These are phyloP conservation scores for Leucopsar rothschildi DNA, from an alignment of 2,113 vertebrate species.

Conservation along the genomic window DNA sequence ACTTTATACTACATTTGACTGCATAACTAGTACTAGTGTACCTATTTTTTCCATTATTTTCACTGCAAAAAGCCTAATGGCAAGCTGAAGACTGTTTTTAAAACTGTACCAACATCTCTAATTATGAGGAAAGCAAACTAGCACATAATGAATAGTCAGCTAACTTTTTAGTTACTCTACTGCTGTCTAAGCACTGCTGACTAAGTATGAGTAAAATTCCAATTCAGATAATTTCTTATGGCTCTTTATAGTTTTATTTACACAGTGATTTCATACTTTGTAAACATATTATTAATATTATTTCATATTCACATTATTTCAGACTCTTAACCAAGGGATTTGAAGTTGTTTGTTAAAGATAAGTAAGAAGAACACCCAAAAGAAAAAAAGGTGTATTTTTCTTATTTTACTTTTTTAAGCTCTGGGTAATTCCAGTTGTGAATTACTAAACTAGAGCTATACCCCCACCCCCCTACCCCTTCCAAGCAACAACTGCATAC, in stretches of 20 bases:
- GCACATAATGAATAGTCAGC: not conserved
- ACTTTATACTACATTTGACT: not conserved
- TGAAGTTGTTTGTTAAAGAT: not conserved
- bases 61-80: not conserved
- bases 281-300: no score
- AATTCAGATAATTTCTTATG: not conserved
- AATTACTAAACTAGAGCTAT: not conserved
- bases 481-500: not conserved
- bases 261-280: not conserved
- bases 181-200: not conserved
- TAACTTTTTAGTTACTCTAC: not conserved
- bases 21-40: not conserved
- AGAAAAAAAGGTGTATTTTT: not conserved
- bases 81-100: not conserved
- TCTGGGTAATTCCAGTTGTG: not conserved
- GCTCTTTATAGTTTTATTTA: not conserved
- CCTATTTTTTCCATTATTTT: not conserved
- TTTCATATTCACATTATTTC: not conserved
- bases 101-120: not conserved
- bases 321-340: not conserved
- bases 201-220: not conserved
- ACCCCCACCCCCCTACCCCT: fast-evolving
- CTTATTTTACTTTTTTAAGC: not conserved
- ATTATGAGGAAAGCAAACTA: not conserved
- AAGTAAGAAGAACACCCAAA: fast-evolving